Conservation (phyloP, 2,113 vertebrate species). For the Psilopogon haemacephalus region DNA sequence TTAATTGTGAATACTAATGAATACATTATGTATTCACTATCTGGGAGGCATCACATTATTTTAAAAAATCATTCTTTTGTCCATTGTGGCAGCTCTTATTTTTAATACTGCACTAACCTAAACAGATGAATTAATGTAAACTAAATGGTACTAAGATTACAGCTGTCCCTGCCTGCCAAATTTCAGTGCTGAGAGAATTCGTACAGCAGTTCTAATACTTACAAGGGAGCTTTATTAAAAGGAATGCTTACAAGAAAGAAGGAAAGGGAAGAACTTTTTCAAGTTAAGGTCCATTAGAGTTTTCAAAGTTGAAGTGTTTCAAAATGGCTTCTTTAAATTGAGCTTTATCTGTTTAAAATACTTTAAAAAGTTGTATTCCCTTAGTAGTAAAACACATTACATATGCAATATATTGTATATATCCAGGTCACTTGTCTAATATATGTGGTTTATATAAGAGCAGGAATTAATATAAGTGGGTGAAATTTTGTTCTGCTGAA, state of each 20-base stretch:
- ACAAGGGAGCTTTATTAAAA: background rate
- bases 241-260: background rate
- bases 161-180: background rate
- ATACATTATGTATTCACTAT: background rate
- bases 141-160: background rate
- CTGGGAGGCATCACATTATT: conserved; percentile 20
- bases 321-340: background rate
- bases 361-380: background rate
- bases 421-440: background rate
- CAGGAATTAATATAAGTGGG: background rate
- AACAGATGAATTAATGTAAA: conserved; percentile 45
- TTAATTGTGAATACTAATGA: background rate
- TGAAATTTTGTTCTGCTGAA: background rate
- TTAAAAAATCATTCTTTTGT: conserved; percentile 23
- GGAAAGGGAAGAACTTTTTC: background rate
- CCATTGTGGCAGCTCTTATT: background rate
- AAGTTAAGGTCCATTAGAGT: background rate
- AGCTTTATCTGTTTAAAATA: background rate
- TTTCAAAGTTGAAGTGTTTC: background rate
- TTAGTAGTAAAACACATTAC: background rate
- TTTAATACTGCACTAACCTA: conserved; percentile 20
- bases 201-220: background rate
- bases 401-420: background rate
- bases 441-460: background rate
- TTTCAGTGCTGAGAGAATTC: background rate